phyloP scores from a whole-genome alignment of 1,140 invertebrate species.

The Harpegnathos saltator region DNA sequence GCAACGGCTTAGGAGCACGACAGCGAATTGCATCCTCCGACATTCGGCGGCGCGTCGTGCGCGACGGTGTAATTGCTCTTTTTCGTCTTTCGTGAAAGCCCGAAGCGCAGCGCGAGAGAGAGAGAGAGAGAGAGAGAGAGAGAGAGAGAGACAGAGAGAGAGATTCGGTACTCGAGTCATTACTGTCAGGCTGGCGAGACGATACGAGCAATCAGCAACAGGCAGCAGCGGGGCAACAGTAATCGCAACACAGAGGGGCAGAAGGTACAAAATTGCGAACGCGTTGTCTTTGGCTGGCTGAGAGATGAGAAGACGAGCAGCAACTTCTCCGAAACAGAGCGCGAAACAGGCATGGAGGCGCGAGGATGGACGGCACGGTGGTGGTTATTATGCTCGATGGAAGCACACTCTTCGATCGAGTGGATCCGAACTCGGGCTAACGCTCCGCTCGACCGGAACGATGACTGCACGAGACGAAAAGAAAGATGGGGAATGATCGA shows the following conservation, averaged over 20 bases:
- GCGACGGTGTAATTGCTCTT: not conserved
- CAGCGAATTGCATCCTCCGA: conserved; percentile 13
- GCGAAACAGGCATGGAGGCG: conserved; percentile 61
- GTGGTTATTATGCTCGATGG: conserved; percentile 26
- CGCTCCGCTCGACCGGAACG: conserved; percentile 42
- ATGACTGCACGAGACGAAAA: conserved; percentile 44
- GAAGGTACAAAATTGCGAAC: conserved; percentile 60
- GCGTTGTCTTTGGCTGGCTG: conserved; percentile 47
- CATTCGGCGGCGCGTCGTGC: no score
- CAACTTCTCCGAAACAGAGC: conserved; percentile 62
- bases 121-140: conserved; percentile 45
- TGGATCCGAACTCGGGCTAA: not conserved
- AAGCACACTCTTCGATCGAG: not conserved
- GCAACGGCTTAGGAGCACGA: conserved; percentile 41
- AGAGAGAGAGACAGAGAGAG: no score
- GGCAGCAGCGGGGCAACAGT: conserved; percentile 68
- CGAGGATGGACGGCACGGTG: conserved; percentile 32
- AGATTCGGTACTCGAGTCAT: conserved; percentile 13
- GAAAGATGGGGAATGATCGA: conserved; percentile 41
- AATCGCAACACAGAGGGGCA: conserved; percentile 67
- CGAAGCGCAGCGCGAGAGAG: conserved; percentile 5
- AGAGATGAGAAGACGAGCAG: conserved; percentile 10
- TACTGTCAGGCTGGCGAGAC: conserved; percentile 60
- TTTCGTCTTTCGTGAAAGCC: conserved; percentile 7
- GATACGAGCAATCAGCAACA: conserved; percentile 68